Percentiles rank a stretch among this genome's conserved stretches.
These are phyloP conservation scores for Syrphus vitripennis DNA, from an alignment of 2,888 invertebrate species.

Conservation along the genomic window DNA sequence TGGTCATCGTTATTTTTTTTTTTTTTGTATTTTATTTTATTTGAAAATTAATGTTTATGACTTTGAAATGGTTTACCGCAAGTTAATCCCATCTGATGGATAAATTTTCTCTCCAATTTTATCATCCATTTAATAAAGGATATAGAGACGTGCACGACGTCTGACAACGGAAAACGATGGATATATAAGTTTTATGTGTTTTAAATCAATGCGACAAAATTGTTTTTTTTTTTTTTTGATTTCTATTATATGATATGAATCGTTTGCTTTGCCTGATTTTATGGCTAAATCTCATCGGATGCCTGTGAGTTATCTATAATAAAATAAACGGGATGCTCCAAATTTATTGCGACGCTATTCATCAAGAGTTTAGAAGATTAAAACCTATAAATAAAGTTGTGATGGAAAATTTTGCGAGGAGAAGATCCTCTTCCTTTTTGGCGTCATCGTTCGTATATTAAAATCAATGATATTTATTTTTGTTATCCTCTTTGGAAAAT, in stretches of 20 bases:
- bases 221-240: too few relatives aligned
- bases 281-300: background rate
- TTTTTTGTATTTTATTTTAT: constrained; percentile 32
- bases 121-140: background rate
- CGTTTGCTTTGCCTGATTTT: too few relatives aligned
- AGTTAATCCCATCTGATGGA: constrained; percentile 40
- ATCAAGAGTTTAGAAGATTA: constrained; percentile 16
- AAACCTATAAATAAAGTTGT: too few relatives aligned
- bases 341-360: constrained; percentile 47
- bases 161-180: background rate
- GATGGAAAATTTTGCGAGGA: background rate
- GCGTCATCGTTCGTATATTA: background rate
- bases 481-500: background rate
- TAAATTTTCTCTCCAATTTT: constrained; percentile 34
- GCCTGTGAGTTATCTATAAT: background rate
- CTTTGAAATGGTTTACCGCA: constrained; percentile 51
- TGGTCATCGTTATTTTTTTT: background rate
- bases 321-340: constrained; percentile 2
- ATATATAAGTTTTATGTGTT: background rate
- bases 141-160: background rate
- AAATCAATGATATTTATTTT: constrained; percentile 4
- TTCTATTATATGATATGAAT: background rate
- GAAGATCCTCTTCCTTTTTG: background rate
- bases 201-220: constrained; percentile 45
- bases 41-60: constrained; percentile 47